Conservation (phyloP, 2,888 invertebrate genomes). For the Nasonovia ribisnigri region DNA sequence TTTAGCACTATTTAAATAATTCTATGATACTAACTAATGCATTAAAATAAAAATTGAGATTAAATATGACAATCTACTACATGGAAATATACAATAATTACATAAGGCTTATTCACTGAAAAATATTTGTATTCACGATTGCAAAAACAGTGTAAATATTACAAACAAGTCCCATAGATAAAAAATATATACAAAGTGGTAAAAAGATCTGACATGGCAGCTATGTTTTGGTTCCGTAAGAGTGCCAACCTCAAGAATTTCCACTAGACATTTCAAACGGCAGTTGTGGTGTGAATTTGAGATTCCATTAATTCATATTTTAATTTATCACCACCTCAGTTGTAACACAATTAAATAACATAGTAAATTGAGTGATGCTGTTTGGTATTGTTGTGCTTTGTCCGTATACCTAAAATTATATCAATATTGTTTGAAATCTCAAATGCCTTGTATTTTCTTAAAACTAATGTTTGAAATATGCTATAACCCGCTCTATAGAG, state of each 20-base stretch:
- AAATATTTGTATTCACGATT: background rate
- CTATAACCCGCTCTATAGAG: background rate
- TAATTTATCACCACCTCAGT: background rate
- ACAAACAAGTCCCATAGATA: background rate
- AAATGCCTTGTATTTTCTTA: background rate
- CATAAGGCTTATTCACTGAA: background rate
- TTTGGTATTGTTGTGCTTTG: background rate
- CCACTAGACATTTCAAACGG: background rate
- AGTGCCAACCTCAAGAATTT: background rate
- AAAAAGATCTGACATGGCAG: background rate
- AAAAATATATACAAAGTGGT: background rate
- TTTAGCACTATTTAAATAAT: background rate
- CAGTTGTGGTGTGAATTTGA: background rate
- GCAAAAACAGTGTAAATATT: background rate
- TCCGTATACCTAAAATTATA: background rate
- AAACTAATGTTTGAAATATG: background rate
- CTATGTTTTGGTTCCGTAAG: background rate
- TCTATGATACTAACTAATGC: background rate
- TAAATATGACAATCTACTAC: background rate
- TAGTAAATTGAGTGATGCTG: background rate
- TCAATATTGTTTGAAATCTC: background rate
- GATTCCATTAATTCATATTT: background rate
- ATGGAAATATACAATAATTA: background rate
- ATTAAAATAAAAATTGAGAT: background rate
- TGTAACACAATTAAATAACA: background rate